Conservation (phyloP, 2,797 vertebrate species). For the Hozukius guyotensis region DNA sequence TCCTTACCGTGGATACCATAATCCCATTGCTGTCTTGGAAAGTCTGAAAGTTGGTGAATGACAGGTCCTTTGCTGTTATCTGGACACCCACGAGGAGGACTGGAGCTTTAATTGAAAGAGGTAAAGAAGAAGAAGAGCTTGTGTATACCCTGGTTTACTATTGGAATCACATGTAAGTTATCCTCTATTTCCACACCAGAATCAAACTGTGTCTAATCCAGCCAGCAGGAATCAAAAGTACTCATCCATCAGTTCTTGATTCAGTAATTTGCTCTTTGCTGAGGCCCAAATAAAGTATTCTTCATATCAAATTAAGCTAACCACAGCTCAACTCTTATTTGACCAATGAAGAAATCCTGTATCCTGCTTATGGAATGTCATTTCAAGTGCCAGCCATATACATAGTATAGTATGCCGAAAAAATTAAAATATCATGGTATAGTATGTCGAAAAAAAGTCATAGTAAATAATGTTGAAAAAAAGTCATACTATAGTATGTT, state of each 20-base stretch:
- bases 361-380: neutral
- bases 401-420: no score
- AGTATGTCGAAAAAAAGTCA: no score
- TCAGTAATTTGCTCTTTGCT: neutral
- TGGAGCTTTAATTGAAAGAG: neutral
- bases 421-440: no score
- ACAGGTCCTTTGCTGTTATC: neutral
- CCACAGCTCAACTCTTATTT: neutral
- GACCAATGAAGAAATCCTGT: neutral
- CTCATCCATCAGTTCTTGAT: neutral
- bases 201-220: neutral
- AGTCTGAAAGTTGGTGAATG: neutral
- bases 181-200: neutral
- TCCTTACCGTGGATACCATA: neutral
- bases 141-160: neutral
- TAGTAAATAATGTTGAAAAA: no score
- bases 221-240: neutral
- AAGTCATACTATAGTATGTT: no score
- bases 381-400: no score
- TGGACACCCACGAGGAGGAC: neutral
- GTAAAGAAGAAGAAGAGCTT: neutral
- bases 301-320: neutral
- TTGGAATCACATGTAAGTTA: no score
- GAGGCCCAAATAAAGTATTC: no score
- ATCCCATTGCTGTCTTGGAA: neutral